A percentile compares a stretch with the other conserved stretches of the same genome.
Evolutionary conservation across 2,888 invertebrate genomes (phyloP).

Genomic region (Drosophila imparisetae): DNA sequence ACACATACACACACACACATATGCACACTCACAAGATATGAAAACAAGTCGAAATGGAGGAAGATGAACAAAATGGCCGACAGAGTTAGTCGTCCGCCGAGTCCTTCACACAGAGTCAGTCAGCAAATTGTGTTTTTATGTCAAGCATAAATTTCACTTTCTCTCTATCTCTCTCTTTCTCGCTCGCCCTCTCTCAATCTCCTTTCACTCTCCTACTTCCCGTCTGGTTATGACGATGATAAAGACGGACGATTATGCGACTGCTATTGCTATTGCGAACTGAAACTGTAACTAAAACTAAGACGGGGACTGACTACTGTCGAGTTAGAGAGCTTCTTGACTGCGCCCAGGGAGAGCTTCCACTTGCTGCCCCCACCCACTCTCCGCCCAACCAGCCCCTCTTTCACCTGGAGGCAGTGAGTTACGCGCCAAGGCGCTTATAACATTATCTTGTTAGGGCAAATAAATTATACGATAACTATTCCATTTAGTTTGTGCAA

Average conservation of each 20-base stretch:
- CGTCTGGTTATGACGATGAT: conserved; percentile 33
- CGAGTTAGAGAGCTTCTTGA: neutral
- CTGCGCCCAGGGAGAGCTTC: conserved; percentile 27
- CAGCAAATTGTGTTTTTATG: conserved; percentile 77
- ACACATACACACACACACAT: neutral
- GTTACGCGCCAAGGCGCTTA: conserved; percentile 56
- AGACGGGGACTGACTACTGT: conserved; percentile 22
- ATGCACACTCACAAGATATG: conserved; percentile 13
- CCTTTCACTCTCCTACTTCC: neutral
- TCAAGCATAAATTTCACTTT: conserved; percentile 76
- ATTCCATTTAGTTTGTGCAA: conserved; percentile 74
- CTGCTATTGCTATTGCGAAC: conserved; percentile 20
- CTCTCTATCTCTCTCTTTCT: conserved; percentile 9
- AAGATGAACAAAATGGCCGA: conserved; percentile 64
- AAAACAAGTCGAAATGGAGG: conserved; percentile 51
- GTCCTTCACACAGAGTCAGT: conserved; percentile 56
- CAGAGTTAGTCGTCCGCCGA: conserved; percentile 53
- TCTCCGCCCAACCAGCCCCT: no score
- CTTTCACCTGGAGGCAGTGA: neutral
- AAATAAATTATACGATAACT: conserved; percentile 78
- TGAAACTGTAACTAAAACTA: conserved; percentile 21
- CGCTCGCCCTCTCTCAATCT: neutral
- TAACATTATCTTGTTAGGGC: conserved; percentile 65
- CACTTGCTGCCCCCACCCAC: conserved; percentile 65
- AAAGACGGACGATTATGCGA: conserved; percentile 67